A percentile compares a stretch with the other conserved stretches of the same genome.
phyloP scores from a whole-genome alignment of 92 coral and sea anemone species.

The Hydrozoanthus gracilis region DNA sequence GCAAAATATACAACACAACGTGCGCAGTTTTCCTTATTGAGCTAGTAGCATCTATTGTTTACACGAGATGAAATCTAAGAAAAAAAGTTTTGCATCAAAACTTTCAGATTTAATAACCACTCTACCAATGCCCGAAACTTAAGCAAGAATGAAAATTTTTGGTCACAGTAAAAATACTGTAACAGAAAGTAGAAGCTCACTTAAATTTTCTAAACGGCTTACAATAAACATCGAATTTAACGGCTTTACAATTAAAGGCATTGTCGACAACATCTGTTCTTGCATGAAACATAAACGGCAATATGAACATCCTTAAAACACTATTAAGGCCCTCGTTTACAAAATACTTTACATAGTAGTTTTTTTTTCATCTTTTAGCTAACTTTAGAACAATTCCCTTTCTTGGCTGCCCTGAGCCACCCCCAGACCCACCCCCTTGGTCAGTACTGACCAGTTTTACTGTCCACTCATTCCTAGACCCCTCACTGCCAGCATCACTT shows the following conservation, averaged over 20 bases:
- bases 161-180: not conserved
- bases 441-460: slow-evolving; percentile 94
- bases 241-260: not conserved
- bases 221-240: not conserved
- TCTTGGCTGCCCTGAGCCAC: slow-evolving; percentile 86
- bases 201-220: not conserved
- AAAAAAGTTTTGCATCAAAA: not conserved
- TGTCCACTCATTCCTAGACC: slow-evolving; percentile 92
- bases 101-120: not conserved
- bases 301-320: slow-evolving; percentile 24
- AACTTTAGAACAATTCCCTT: slow-evolving; percentile 96
- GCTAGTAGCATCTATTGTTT: not conserved
- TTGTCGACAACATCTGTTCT: slow-evolving; percentile 2
- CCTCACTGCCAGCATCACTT: slow-evolving; percentile 73
- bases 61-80: not conserved
- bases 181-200: not conserved
- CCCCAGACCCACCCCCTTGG: slow-evolving; percentile 64
- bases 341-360: not conserved
- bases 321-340: slow-evolving; percentile 13
- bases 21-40: no score
- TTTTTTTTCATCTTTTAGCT: slow-evolving; percentile 82
- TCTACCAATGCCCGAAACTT: slow-evolving; percentile 2
- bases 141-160: no score
- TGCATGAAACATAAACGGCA: slow-evolving; percentile 10
- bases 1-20: no score